A percentile compares a stretch with the other conserved stretches of the same genome.
These are phyloP conservation scores for Altica lythri DNA, from an alignment of 2,888 invertebrate genomes.

Conservation along the genomic window DNA sequence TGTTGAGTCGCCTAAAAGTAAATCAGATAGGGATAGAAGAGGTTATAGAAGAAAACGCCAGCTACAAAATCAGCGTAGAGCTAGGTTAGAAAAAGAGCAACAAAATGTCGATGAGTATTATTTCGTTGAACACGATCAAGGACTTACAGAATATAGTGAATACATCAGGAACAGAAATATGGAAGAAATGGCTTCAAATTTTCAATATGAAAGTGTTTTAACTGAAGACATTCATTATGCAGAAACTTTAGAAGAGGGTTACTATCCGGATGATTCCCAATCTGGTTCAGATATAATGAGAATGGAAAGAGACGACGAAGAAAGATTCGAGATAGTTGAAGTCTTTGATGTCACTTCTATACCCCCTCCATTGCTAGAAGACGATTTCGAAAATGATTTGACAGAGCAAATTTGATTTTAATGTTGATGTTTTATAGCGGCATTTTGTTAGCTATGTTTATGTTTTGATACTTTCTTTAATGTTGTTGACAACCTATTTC, in stretches of 20 bases:
- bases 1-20: slow-evolving; percentile 67
- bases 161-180: slow-evolving; percentile 51
- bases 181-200: slow-evolving; percentile 52
- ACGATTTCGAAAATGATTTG: slow-evolving; percentile 69
- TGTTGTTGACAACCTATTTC: slow-evolving; percentile 33
- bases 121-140: slow-evolving; percentile 50
- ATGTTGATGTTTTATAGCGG: slow-evolving; percentile 44
- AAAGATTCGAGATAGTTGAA: slow-evolving; percentile 72
- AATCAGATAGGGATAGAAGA: slow-evolving; percentile 61
- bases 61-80: slow-evolving; percentile 60
- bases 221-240: slow-evolving; percentile 45
- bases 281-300: slow-evolving; percentile 59
- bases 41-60: slow-evolving; percentile 73
- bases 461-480: slow-evolving; percentile 39
- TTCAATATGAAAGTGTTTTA: slow-evolving; percentile 49
- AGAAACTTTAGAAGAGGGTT: slow-evolving; percentile 63
- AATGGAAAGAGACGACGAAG: slow-evolving; percentile 57
- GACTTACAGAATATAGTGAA: slow-evolving; percentile 50
- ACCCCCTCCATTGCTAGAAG: slow-evolving; percentile 77
- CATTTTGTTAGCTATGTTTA: slow-evolving; percentile 35
- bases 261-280: slow-evolving; percentile 66
- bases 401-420: slow-evolving; percentile 56
- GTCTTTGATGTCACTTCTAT: slow-evolving; percentile 76
- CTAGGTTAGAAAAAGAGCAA: slow-evolving; percentile 60
- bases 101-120: slow-evolving; percentile 54